These are phyloP conservation scores for Peucedramus taeniatus DNA, from an alignment of 2,113 vertebrate genomes.

Conservation along the genomic window DNA sequence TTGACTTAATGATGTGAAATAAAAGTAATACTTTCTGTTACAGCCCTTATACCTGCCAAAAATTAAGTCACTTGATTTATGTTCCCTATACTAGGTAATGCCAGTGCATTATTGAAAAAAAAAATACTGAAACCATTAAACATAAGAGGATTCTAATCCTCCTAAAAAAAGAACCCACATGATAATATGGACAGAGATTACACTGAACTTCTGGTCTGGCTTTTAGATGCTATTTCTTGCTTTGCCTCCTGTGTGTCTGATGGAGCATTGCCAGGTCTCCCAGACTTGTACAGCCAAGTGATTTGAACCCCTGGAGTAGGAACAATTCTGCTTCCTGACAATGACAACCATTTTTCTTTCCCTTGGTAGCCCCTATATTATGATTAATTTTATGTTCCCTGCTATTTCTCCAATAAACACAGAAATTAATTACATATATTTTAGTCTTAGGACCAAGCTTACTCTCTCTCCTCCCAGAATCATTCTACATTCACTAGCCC, in stretches of 20 bases:
- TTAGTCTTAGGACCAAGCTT: neutral
- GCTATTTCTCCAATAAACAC: neutral
- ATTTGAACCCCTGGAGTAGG: neutral
- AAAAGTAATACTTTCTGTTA: neutral
- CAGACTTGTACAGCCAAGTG: neutral
- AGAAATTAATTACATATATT: neutral
- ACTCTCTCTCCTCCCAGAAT: neutral
- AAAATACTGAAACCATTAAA: neutral
- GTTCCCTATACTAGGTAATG: neutral
- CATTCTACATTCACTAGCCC: neutral
- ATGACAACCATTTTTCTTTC: neutral
- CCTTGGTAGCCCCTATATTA: neutral
- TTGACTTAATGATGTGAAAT: constrained; percentile 8
- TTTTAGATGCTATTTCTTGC: neutral
- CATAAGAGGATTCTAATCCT: neutral
- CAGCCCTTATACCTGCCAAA: neutral
- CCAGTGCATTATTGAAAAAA: neutral
- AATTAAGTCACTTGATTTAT: constrained; percentile 5
- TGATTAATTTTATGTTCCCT: neutral
- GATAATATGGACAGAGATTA: neutral
- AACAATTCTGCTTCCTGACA: neutral
- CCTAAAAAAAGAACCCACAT: neutral
- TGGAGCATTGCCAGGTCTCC: neutral
- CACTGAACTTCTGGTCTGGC: neutral
- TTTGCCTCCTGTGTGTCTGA: neutral